phyloP scores from a whole-genome alignment of 2,113 vertebrate species.

The Diphyllodes magnificus region DNA sequence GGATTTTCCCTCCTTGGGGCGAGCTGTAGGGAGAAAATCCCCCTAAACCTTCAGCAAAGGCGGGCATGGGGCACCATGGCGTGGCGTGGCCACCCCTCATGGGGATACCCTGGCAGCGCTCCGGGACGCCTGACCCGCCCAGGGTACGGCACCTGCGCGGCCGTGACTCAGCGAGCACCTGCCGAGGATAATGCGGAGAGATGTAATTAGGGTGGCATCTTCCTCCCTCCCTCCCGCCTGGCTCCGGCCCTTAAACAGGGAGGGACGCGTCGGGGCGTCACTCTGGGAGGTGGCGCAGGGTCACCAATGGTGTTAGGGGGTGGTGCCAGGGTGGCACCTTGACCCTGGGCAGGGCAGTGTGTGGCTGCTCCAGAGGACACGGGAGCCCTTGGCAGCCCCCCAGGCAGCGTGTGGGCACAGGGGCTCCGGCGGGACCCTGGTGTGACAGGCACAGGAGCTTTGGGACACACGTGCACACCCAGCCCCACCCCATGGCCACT shows the following conservation, averaged over 20 bases:
- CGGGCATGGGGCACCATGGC: fast-evolving
- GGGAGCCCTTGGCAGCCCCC: not conserved
- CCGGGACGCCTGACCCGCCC: not conserved
- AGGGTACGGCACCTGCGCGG: not conserved
- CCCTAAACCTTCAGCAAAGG: not conserved
- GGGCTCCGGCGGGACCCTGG: not conserved
- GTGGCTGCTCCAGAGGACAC: fast-evolving
- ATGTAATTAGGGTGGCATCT: not conserved
- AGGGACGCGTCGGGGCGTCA: not conserved
- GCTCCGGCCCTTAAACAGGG: not conserved
- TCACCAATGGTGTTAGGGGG: not conserved
- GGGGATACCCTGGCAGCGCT: fast-evolving
- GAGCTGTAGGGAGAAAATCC: not conserved
- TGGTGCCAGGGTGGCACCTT: not conserved
- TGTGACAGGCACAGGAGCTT: not conserved
- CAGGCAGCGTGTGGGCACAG: fast-evolving
- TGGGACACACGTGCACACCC: fast-evolving
- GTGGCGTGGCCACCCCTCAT: fast-evolving
- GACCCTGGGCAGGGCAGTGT: not conserved
- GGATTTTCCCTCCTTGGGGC: not conserved
- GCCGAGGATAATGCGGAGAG: not conserved
- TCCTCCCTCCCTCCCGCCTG: not conserved
- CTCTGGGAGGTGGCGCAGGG: not conserved
- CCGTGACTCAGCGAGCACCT: conserved; percentile 33
- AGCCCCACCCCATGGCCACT: fast-evolving